These are phyloP conservation scores for Salminus brasiliensis DNA, from an alignment of 2,113 vertebrate genomes.

Conservation along the genomic window DNA sequence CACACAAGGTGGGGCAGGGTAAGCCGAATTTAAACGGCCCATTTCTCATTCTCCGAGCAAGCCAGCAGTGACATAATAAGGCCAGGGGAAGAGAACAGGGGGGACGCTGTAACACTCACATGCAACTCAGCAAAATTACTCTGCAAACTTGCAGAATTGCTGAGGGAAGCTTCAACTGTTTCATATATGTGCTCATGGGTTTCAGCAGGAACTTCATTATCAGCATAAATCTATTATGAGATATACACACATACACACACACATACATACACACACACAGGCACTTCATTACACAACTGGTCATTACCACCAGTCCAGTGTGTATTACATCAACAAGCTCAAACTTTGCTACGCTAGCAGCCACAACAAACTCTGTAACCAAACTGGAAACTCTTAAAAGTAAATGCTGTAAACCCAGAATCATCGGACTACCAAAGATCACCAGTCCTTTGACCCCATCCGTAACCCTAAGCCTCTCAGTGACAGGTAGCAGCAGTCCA, in stretches of 20 bases:
- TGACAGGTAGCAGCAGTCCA: conserved; percentile 21
- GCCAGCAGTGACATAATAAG: conserved; percentile 59
- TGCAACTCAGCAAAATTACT: conserved; percentile 43
- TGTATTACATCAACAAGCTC: conserved; percentile 32
- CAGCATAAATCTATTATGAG: conserved; percentile 34
- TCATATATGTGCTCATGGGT: conserved; percentile 9
- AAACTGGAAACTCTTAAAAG: background rate
- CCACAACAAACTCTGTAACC: background rate
- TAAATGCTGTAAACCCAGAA: background rate
- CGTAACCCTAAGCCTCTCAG: background rate
- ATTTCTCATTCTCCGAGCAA: conserved; percentile 53
- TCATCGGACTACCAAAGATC: background rate
- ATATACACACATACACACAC: too few species aligned
- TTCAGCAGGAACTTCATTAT: conserved; percentile 13
- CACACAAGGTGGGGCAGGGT: conserved; percentile 50
- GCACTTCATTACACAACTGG: conserved; percentile 26
- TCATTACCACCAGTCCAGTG: background rate
- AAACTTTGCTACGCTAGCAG: background rate
- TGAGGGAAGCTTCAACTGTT: conserved; percentile 31
- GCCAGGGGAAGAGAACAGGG: conserved; percentile 46
- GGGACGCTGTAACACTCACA: conserved; percentile 2
- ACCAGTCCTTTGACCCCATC: background rate
- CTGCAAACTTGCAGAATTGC: conserved; percentile 35
- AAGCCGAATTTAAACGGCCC: conserved; percentile 51
- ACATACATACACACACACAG: conserved; percentile 13